Conservation (phyloP, 1,140 invertebrate species). For the Babylonia areolata region DNA sequence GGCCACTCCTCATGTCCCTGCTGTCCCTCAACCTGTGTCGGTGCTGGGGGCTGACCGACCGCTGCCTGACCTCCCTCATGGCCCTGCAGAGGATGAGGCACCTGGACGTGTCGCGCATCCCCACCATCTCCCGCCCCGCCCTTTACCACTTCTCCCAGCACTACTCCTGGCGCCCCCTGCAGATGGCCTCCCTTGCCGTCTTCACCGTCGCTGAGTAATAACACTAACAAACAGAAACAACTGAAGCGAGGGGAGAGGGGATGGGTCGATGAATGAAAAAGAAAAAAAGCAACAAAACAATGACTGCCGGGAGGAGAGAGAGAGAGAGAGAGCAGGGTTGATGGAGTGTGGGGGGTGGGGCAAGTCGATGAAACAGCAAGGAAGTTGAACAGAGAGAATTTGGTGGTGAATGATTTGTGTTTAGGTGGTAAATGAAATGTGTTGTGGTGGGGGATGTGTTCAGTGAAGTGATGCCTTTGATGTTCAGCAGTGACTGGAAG, state of each 20-base stretch:
- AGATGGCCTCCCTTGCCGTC: background rate
- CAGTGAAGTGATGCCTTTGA: no score
- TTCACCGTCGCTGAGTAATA: background rate
- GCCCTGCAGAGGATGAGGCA: constrained; percentile 34
- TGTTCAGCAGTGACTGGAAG: no score
- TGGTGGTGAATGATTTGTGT: no score
- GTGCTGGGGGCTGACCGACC: constrained; percentile 45
- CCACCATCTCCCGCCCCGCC: constrained; percentile 41
- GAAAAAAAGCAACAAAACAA: no score
- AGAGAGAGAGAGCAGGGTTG: no score
- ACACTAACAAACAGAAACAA: no score
- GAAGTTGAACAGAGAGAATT: no score
- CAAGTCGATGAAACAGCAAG: no score
- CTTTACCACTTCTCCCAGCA: constrained; percentile 27
- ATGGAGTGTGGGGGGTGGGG: no score
- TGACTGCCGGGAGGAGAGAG: no score
- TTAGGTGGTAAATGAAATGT: no score
- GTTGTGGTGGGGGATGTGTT: no score
- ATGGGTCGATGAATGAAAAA: background rate
- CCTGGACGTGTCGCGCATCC: constrained; percentile 42
- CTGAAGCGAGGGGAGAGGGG: background rate
- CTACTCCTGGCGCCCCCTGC: constrained; percentile 14
- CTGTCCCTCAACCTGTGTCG: constrained; percentile 19
- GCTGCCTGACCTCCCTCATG: constrained; percentile 36
- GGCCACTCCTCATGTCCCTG: constrained; percentile 28